These are phyloP conservation scores for Spilosoma lubricipeda DNA, from an alignment of 2,888 invertebrate genomes.

Conservation along the genomic window DNA sequence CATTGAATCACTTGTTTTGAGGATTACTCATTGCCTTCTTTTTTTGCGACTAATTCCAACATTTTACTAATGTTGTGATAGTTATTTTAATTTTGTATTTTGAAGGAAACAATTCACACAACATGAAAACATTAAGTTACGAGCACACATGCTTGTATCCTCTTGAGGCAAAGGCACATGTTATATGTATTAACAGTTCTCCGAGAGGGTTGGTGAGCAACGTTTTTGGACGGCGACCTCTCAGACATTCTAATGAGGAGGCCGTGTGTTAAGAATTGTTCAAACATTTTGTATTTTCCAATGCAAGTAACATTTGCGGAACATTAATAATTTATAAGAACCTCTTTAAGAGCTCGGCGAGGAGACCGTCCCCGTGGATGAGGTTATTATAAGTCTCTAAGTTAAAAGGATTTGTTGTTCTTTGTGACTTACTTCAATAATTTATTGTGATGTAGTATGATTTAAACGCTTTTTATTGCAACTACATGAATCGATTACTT, in stretches of 20 bases:
- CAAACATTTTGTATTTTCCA: constrained; percentile 44
- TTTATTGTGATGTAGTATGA: background rate
- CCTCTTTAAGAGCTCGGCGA: constrained; percentile 6
- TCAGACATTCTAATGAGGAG: constrained; percentile 78
- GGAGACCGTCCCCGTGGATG: background rate
- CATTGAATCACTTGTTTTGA: background rate
- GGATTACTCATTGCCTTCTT: background rate
- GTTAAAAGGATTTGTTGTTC: background rate
- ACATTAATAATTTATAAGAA: constrained; percentile 21
- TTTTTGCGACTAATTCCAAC: background rate
- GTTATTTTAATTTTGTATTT: background rate
- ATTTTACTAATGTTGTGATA: background rate
- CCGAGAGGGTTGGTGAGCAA: constrained; percentile 68
- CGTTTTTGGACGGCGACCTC: constrained; percentile 69
- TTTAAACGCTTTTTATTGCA: background rate
- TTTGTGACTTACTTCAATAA: background rate
- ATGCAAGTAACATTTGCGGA: constrained; percentile 25
- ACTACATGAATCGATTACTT: background rate
- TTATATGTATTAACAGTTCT: constrained; percentile 64
- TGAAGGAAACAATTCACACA: constrained; percentile 9
- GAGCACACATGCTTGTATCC: constrained; percentile 38
- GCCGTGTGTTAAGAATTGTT: constrained; percentile 60
- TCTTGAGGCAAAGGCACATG: constrained; percentile 56
- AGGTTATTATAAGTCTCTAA: constrained; percentile 2
- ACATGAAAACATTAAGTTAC: constrained; percentile 10